Base-by-base conservation (phyloP, 1,140 invertebrate species). In the Lepidurus apus region DNA sequence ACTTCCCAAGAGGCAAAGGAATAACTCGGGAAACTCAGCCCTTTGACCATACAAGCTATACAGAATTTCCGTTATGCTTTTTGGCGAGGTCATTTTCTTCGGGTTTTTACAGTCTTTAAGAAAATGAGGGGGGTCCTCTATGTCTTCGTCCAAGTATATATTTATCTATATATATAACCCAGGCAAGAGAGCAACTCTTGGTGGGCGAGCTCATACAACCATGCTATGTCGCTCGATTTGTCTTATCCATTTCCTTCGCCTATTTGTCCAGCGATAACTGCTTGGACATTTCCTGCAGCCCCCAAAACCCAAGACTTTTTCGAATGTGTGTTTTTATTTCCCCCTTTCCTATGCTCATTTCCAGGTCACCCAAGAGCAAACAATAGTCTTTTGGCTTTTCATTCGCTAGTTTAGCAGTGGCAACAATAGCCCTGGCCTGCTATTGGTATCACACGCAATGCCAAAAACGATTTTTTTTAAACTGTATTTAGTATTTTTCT, bases 251-350 rank as follows among this genome's bases (percentile, higher is more conserved):
- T 65, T 65, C 53, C n/a, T 65, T 21, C 53, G 53, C 53, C 53
- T 65, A 65, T 65, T 65, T 65, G 53, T 21, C 53, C 53, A 65
- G 53, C 53, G 53, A 65, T 65, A 65, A 65, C 53, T 65, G 53
- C 53, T 9, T 65, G 13, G 53, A 65, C 53, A 65, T 17, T 65
- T 65, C 53, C 53, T 34, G 34, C 34, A 34, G 34, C 34, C 34
- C 34, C 34, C 17, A 21, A 65, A 65, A 65, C 53, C 21, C 17
- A n/a, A n/a, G 53, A 65, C 53, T 6, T 65, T 7, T 34, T 34
- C 34, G 34, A 34, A 34, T 4, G 34, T n/a, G 13, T 13, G 53
- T 13, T 65, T n/a, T 7, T 65, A 65, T 21, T n/a, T 65, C 6
- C n/a, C 8, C 13, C 53, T 17, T 13, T 65, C 53, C 17, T 47